Base-by-base conservation (phyloP, 2,797 vertebrate genomes). In the Taenioides sp. region DNA sequence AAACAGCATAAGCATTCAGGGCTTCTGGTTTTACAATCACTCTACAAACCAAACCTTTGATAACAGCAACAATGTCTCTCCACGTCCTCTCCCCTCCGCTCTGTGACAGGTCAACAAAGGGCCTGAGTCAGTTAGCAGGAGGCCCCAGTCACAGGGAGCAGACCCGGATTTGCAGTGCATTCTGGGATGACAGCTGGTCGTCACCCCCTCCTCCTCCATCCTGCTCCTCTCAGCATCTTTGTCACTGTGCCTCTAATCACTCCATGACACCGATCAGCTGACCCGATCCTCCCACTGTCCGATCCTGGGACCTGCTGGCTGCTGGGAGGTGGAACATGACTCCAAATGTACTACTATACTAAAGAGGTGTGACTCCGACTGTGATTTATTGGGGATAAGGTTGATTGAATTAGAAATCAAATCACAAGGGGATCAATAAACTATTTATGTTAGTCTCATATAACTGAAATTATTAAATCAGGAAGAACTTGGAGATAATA, bases 261-360 rank as follows among this genome's bases (percentile, higher is more conserved):
- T 89, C 82, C 90, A 92, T 85, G 91, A 85, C 84, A 88, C 84
- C 88, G 90, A 90, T 88, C 92, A 91, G 87, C 88, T 91, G 92
- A 91, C 84, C 84, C 81, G 81, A 84, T 80, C 85, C 58, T 62
- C 72, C 68, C 75, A 75, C 74, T 65, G 74, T 67, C 63, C 70
- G 73, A 67, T 54, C 72, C 72, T 60, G 74, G 77, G 79, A 73
- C 23, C 7, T 37, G 18, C 49, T 74, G 73, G 72, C 70, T 63
- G 25, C 71, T 68, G 69, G 43, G 43, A 70, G 79, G 17, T 49
- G 49, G n/a, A 59, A n/a, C 31, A 50, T 55, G 7, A 47, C 52
- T 16, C 22, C 3, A 28, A 62, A 67, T 27, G 49, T 73, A 11
- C 54, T 4, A 4, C 10, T 14, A 4, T 3, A 4, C 54, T 18